Evolutionary conservation across 2,888 invertebrate genomes (phyloP), one percentile per base, ranked within the genome.

Genomic region (Chrysotoxum bicinctum): DNA sequence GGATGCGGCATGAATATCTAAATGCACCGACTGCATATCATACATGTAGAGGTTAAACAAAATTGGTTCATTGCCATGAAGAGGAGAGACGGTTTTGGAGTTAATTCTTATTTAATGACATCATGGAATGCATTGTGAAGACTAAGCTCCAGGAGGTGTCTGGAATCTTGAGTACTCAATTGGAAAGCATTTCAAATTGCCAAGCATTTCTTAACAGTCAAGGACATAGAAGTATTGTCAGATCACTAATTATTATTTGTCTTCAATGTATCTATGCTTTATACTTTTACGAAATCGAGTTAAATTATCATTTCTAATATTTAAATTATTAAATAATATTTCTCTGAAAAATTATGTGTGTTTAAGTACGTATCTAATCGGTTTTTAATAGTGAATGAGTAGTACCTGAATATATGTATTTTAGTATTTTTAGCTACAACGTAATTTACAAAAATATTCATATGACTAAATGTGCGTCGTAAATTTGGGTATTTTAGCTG

Each of bases 11-110:
- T 16, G 40, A 23, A 40, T 23, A 1, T 6, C 9, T 16, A 16
- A 62, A 30, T 62, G 16, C 26, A 16, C 4, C 6, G n/a, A 1
- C 26, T n/a, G 40, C 21, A 54, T 19, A 0, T 37, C 8, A 0
- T 37, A 60, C 1, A 0, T 6, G 14, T 14, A 26, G 23, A 60
- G 9, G 56, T 66, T 35, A 6, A 23, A 66, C 21, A 58, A 35
- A 74, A 74, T 62, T 62, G 69, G 60, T 52, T 74, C 60, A 68
- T 19, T 43, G 43, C 23, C 60, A 60, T 43, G 30, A 30, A 54
- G 30, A 64, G 30, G 37, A 1, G 43, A 19, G n/a, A n/a, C n/a
- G 43, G 23, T 60, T 40, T 40, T 21, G 37, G 10, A 50, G 10
- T 37, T 7, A 69, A 35, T 50, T 52, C 8, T 52, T 19, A 10